These are phyloP conservation scores for Cydia fagiglandana DNA, from an alignment of 1,140 invertebrate species.

Conservation along the genomic window DNA sequence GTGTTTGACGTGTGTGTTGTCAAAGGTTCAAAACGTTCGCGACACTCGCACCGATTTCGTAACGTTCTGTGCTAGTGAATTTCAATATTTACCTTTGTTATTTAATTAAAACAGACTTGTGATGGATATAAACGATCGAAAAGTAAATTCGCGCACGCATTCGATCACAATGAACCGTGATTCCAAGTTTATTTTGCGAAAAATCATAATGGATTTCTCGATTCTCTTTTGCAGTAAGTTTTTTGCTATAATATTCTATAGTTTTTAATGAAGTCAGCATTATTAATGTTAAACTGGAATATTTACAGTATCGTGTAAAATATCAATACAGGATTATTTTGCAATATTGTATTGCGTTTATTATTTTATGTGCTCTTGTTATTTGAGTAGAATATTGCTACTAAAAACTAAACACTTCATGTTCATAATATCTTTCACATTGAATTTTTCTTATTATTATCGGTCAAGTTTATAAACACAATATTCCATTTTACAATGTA, in stretches of 20 bases:
- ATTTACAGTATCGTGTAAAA: constrained; percentile 39
- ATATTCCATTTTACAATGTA: background rate
- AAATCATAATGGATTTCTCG: constrained; percentile 66
- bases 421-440: too few species aligned
- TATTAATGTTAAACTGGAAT: constrained; percentile 33
- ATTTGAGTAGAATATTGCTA: background rate
- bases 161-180: constrained; percentile 66
- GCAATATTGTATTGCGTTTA: constrained; percentile 44
- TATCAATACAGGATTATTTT: constrained; percentile 13
- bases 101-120: constrained; percentile 39
- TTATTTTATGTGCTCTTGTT: constrained; percentile 38
- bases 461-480: too few species aligned
- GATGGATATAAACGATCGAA: constrained; percentile 70
- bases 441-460: too few species aligned
- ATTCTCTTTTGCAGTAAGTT: constrained; percentile 72
- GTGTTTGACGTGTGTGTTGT: constrained; percentile 56
- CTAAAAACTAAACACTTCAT: background rate
- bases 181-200: constrained; percentile 67
- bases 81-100: constrained; percentile 41
- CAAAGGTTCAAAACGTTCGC: constrained; percentile 41
- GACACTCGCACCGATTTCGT: constrained; percentile 56
- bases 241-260: constrained; percentile 34
- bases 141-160: constrained; percentile 59
- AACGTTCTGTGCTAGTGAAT: constrained; percentile 45
- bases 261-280: constrained; percentile 32